Conservation (phyloP, 2,888 invertebrate species). For the Nemotelus nigrinus region DNA sequence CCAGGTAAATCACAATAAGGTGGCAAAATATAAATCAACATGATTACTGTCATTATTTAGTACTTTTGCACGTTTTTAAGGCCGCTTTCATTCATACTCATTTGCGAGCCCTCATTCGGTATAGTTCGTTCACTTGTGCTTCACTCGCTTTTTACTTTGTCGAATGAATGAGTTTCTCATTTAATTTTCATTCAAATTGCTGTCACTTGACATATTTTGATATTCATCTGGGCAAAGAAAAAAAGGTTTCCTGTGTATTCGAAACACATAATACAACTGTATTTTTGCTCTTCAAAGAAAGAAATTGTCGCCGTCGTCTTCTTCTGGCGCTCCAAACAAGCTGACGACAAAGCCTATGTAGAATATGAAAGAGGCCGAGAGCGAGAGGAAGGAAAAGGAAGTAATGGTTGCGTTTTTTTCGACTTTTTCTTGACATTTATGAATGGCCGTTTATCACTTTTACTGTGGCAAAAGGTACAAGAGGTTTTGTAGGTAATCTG, state of each 20-base stretch:
- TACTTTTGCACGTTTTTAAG: slow-evolving; percentile 17
- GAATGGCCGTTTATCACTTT: slow-evolving; percentile 39
- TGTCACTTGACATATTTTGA: slow-evolving; percentile 41
- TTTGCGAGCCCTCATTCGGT: neutral
- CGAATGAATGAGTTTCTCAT: slow-evolving; percentile 38
- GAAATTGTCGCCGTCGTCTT: neutral
- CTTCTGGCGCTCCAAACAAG: neutral
- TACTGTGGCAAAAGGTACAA: slow-evolving; percentile 11
- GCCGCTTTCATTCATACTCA: neutral
- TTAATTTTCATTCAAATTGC: slow-evolving; percentile 44
- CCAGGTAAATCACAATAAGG: slow-evolving; percentile 41
- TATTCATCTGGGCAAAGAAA: neutral
- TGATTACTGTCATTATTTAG: slow-evolving; percentile 39
- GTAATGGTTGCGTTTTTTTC: slow-evolving; percentile 17
- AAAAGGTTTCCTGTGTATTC: slow-evolving; percentile 23
- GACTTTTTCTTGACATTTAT: slow-evolving; percentile 30
- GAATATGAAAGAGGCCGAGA: too few relatives aligned
- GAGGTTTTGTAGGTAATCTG: slow-evolving; percentile 25
- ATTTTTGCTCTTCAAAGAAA: slow-evolving; percentile 9
- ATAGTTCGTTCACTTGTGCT: too few relatives aligned
- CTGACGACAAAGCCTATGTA: too few relatives aligned
- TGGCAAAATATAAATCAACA: slow-evolving; percentile 39
- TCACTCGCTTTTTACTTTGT: slow-evolving; percentile 7
- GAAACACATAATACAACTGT: neutral
- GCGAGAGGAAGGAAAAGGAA: neutral